A percentile compares a stretch with the other conserved stretches of the same genome.
Evolutionary conservation across 2,797 vertebrate species (phyloP).

Genomic region (Siniperca undulata): DNA sequence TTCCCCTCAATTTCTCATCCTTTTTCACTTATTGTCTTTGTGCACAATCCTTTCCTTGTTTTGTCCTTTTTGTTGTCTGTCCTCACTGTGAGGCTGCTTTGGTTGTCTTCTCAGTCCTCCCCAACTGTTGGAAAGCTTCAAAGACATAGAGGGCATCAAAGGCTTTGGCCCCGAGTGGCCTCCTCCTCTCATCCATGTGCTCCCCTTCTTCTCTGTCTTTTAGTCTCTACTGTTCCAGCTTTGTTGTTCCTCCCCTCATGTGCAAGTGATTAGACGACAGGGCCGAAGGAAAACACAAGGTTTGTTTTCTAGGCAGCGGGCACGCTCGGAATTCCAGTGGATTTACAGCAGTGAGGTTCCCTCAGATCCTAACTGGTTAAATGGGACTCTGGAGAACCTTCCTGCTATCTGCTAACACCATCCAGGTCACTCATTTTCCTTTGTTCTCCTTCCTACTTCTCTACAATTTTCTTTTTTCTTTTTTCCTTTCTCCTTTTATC

Average conservation of each 20-base stretch:
- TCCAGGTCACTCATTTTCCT: constrained; percentile 23
- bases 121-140: constrained; percentile 64
- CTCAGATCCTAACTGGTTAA: constrained; percentile 76
- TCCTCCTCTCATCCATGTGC: constrained; percentile 62
- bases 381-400: constrained; percentile 68
- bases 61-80: constrained; percentile 25
- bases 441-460: constrained; percentile 23
- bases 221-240: constrained; percentile 54
- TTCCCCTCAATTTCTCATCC: constrained; percentile 5
- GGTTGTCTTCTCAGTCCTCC: constrained; percentile 53
- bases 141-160: constrained; percentile 70
- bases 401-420: constrained; percentile 47
- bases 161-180: constrained; percentile 66
- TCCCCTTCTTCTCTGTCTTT: constrained; percentile 55
- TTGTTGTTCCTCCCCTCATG: constrained; percentile 76
- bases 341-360: constrained; percentile 73
- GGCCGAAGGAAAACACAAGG: constrained; percentile 75
- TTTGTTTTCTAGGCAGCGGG: constrained; percentile 77
- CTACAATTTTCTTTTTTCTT: constrained; percentile 3
- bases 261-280: constrained; percentile 83
- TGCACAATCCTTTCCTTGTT: constrained; percentile 41
- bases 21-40: constrained; percentile 15
- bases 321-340: constrained; percentile 73
- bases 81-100: constrained; percentile 46
- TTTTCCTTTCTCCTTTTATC: background rate